Percentiles rank a stretch among this genome's conserved stretches.
Conservation (phyloP, 2,113 vertebrate genomes). For the Lagopus muta region DNA sequence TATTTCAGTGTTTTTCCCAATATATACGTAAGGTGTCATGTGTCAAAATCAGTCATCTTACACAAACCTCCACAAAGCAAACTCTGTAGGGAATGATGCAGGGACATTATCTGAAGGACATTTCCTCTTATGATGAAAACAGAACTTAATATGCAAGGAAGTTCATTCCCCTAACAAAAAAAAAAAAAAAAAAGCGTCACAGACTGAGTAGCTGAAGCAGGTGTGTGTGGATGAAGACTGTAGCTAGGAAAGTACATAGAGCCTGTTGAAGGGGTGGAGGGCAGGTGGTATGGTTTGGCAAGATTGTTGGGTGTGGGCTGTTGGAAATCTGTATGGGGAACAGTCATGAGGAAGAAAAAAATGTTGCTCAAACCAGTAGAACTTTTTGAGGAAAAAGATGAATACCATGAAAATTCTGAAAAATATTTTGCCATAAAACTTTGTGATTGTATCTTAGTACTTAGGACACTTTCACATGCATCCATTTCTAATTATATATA, state of each 20-base stretch:
- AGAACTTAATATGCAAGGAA: constrained; percentile 39
- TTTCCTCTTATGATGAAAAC: constrained; percentile 9
- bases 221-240: constrained; percentile 53
- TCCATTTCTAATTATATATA: background rate
- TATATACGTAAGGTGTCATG: background rate
- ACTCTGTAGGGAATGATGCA: background rate
- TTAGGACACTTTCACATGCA: background rate
- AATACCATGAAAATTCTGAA: background rate
- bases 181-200: background rate
- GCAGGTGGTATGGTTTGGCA: constrained; percentile 69
- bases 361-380: constrained; percentile 1
- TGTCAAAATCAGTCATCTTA: background rate
- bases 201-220: constrained; percentile 63
- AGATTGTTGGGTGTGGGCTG: constrained; percentile 45
- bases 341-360: constrained; percentile 43
- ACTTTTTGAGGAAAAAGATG: constrained; percentile 33
- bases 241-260: constrained; percentile 59
- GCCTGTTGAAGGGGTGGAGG: constrained; percentile 73
- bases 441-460: background rate
- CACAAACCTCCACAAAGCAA: background rate
- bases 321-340: constrained; percentile 44
- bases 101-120: constrained; percentile 3
- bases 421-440: constrained; percentile 8
- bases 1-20: background rate
- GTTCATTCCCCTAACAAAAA: constrained; percentile 8